These are phyloP conservation scores for Mactra quadrangularis DNA, from an alignment of 1,140 invertebrate genomes.

Conservation along the genomic window DNA sequence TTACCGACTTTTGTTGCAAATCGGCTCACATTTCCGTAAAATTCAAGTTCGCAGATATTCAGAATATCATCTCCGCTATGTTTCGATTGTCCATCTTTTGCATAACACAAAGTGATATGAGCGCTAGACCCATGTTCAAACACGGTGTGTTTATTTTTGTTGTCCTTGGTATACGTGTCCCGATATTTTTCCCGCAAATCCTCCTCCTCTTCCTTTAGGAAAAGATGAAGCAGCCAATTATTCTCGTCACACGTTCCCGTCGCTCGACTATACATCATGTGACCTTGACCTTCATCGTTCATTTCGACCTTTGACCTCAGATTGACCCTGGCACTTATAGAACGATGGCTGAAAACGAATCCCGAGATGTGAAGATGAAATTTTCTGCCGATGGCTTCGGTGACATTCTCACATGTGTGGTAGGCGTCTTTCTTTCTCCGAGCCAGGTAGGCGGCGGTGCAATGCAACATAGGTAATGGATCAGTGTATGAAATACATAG, in stretches of 20 bases:
- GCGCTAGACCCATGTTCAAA: slow-evolving; percentile 45
- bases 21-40: slow-evolving; percentile 17
- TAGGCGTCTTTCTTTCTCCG: slow-evolving; percentile 59
- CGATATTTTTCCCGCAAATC: slow-evolving; percentile 18
- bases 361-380: slow-evolving; percentile 64
- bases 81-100: slow-evolving; percentile 37
- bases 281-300: no score
- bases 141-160: not conserved
- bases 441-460: slow-evolving; percentile 68
- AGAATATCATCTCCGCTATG: slow-evolving; percentile 42
- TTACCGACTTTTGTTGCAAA: slow-evolving; percentile 4
- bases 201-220: slow-evolving; percentile 41
- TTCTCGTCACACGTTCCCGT: not conserved
- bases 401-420: slow-evolving; percentile 53
- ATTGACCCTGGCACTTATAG: slow-evolving; percentile 63
- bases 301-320: slow-evolving; percentile 9
- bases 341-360: slow-evolving; percentile 65
- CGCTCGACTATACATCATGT: no score
- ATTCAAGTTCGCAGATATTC: slow-evolving; percentile 28
- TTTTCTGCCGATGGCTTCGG: slow-evolving; percentile 60
- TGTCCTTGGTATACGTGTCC: not conserved
- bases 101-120: slow-evolving; percentile 45
- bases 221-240: slow-evolving; percentile 1
- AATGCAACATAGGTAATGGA: slow-evolving; percentile 65
- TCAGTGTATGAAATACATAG: slow-evolving; percentile 47